A percentile compares a stretch with the other conserved stretches of the same genome.
phyloP scores from a whole-genome alignment of 2,113 vertebrate species.

The Antennarius striatus region DNA sequence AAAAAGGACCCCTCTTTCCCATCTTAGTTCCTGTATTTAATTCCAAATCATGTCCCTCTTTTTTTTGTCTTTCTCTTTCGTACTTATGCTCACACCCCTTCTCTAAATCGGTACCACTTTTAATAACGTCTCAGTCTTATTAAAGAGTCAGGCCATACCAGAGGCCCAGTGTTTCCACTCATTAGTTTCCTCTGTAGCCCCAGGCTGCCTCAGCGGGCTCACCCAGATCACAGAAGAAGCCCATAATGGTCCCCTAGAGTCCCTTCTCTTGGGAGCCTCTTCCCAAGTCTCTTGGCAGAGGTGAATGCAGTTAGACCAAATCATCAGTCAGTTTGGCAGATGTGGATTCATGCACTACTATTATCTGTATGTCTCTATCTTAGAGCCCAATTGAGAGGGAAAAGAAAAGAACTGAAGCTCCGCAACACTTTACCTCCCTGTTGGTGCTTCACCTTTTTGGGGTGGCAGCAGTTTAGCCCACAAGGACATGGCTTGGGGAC shows the following conservation, averaged over 20 bases:
- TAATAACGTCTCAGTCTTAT: slow-evolving; percentile 73
- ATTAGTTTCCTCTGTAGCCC: slow-evolving; percentile 70
- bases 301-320: slow-evolving; percentile 49
- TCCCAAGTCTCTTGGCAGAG: slow-evolving; percentile 30
- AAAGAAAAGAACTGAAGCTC: slow-evolving; percentile 46
- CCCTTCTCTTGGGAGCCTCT: slow-evolving; percentile 44
- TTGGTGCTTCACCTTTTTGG: slow-evolving; percentile 55
- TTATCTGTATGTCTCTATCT: slow-evolving; percentile 53
- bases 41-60: slow-evolving; percentile 52
- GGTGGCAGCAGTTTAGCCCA: too few species aligned
- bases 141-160: slow-evolving; percentile 54
- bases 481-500: too few species aligned
- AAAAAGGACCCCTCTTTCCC: slow-evolving; percentile 21
- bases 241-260: slow-evolving; percentile 63
- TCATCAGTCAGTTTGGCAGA: slow-evolving; percentile 57
- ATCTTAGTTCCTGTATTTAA: slow-evolving; percentile 37
- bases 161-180: slow-evolving; percentile 69
- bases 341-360: slow-evolving; percentile 32
- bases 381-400: slow-evolving; percentile 33
- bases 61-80: slow-evolving; percentile 15
- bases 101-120: slow-evolving; percentile 51
- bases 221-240: slow-evolving; percentile 55
- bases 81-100: slow-evolving; percentile 27
- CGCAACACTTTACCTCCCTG: slow-evolving; percentile 55
- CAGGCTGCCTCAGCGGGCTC: slow-evolving; percentile 55